A percentile compares a stretch with the other conserved stretches of the same genome.
These are phyloP conservation scores for Misgurnus anguillicaudatus DNA, from an alignment of 2,113 vertebrate genomes.

Conservation along the genomic window DNA sequence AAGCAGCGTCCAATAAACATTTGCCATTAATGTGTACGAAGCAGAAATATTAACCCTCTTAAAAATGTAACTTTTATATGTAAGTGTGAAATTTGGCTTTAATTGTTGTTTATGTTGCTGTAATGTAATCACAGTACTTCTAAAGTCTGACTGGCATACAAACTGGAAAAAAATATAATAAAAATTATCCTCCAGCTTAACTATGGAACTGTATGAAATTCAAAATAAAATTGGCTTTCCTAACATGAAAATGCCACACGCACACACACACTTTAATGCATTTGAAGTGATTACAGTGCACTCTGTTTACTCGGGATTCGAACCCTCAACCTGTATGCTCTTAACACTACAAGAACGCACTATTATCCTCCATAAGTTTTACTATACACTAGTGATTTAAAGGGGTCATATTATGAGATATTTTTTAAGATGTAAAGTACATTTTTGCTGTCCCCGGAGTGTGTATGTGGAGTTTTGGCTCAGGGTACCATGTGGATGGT, in stretches of 20 bases:
- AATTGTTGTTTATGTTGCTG: background rate
- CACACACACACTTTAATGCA: background rate
- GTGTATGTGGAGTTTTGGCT: no score
- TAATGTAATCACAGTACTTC: background rate
- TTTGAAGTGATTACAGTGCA: no score
- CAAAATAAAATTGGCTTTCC: conserved; percentile 13
- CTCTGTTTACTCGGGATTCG: no score
- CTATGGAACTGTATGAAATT: background rate
- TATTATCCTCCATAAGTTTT: background rate
- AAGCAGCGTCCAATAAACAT: conserved; percentile 36
- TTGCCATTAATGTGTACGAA: conserved; percentile 1
- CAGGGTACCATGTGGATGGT: no score
- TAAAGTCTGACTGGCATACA: background rate
- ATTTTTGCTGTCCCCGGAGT: no score
- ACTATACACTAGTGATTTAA: background rate
- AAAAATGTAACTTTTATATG: conserved; percentile 14
- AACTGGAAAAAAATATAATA: background rate
- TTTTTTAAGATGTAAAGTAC: no score
- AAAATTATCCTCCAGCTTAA: background rate
- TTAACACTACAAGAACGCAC: no score
- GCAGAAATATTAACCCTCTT: conserved; percentile 28
- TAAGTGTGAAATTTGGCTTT: background rate
- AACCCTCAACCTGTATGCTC: no score
- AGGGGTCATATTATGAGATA: no score
- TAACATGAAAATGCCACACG: background rate